These are phyloP conservation scores for Aselliscus stoliczkanus DNA, from an alignment of 2,797 vertebrate genomes.

Conservation along the genomic window DNA sequence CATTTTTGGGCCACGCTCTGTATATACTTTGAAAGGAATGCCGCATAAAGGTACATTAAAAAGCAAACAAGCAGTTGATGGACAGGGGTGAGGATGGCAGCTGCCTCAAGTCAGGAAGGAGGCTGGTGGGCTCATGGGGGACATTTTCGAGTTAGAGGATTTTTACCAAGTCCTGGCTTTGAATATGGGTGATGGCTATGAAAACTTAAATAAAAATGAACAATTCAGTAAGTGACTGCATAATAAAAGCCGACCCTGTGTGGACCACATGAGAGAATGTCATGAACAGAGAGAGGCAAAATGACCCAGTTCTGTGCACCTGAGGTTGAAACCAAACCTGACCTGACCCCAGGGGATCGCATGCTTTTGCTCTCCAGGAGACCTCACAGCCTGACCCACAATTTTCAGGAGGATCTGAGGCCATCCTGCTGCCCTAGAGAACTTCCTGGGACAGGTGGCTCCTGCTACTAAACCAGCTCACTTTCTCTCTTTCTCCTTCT, in stretches of 20 bases:
- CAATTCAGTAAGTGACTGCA: background rate
- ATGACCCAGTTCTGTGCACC: background rate
- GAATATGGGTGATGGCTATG: background rate
- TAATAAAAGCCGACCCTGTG: background rate
- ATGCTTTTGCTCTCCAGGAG: background rate
- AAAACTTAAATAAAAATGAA: background rate
- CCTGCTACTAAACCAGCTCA: background rate
- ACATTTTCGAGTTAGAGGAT: background rate
- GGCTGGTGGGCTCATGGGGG: background rate
- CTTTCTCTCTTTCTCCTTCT: background rate
- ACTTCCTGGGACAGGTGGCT: too few species aligned
- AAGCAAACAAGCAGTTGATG: background rate
- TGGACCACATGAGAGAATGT: fast-evolving
- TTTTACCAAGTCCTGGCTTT: background rate
- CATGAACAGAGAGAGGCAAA: too few species aligned
- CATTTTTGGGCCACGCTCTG: too few species aligned
- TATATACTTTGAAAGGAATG: background rate
- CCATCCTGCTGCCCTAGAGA: background rate
- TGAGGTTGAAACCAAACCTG: background rate
- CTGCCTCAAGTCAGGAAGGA: background rate
- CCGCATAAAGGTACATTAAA: background rate
- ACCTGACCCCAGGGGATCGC: background rate
- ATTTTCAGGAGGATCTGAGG: background rate
- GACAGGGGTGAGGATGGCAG: background rate
- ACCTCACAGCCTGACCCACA: background rate